Evolutionary conservation across 1,140 invertebrate species (phyloP).

Genomic region (Eupristina koningsbergeri): DNA sequence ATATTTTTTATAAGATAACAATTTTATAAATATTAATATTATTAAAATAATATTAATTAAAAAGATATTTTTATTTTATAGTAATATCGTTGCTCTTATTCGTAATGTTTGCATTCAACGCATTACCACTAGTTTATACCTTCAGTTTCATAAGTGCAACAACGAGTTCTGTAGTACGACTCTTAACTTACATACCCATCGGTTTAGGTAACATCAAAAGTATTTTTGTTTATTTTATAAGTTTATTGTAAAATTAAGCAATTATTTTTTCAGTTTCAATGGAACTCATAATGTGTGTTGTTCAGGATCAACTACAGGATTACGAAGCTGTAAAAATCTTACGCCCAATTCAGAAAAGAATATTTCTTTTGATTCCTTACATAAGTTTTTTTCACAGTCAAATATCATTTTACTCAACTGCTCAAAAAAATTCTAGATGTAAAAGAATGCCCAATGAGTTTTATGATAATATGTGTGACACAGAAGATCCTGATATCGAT

Average conservation of each 20-base stretch:
- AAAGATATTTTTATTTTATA: conserved; percentile 51
- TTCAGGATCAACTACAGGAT: not conserved
- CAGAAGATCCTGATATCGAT: conserved; percentile 9
- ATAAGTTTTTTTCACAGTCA: conserved; percentile 68
- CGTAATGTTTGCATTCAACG: conserved; percentile 63
- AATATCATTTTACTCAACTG: conserved; percentile 59
- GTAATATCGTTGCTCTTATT: conserved; percentile 58
- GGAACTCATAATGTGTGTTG: conserved; percentile 49
- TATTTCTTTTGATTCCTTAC: conserved; percentile 66
- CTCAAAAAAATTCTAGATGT: conserved; percentile 64
- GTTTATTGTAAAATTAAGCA: not conserved
- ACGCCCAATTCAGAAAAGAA: conserved; percentile 59
- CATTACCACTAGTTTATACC: conserved; percentile 61
- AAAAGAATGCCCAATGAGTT: conserved; percentile 61
- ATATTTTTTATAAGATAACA: not conserved
- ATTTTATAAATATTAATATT: not conserved
- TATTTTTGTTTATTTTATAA: not conserved
- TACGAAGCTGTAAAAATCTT: conserved; percentile 48
- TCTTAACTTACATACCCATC: conserved; percentile 59
- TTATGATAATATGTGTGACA: conserved; percentile 53
- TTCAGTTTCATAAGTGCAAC: conserved; percentile 63
- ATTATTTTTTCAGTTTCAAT: conserved; percentile 59
- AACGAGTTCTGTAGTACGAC: conserved; percentile 54
- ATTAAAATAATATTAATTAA: not conserved
- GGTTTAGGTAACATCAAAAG: conserved; percentile 59